Evolutionary conservation across 2,113 vertebrate genomes (phyloP).

Genomic region (Microcebus griseorufus): DNA sequence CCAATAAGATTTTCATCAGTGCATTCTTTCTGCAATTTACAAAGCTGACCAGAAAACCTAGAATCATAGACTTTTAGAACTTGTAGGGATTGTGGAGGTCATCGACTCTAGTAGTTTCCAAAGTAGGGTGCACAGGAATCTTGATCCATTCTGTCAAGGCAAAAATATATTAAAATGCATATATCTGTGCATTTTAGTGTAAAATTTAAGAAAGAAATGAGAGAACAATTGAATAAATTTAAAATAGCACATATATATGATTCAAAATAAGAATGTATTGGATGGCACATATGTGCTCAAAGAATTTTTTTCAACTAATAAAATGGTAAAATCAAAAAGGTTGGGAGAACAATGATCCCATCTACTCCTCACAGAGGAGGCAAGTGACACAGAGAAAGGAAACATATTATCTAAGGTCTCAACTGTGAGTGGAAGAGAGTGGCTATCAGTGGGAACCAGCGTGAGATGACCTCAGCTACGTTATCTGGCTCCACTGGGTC

Average conservation of each 20-base stretch:
- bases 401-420: background rate
- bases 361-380: background rate
- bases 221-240: background rate
- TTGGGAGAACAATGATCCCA: background rate
- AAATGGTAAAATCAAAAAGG: background rate
- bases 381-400: background rate
- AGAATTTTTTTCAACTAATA: constrained; percentile 15
- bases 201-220: background rate
- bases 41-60: background rate
- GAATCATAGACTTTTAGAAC: background rate
- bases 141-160: background rate
- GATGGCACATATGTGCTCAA: background rate
- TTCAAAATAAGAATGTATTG: background rate
- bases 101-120: background rate
- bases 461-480: background rate
- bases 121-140: background rate
- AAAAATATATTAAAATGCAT: background rate
- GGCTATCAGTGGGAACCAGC: background rate
- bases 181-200: background rate
- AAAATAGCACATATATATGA: background rate
- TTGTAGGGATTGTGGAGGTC: background rate
- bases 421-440: background rate
- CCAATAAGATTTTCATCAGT: background rate
- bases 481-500: background rate
- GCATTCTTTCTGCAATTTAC: background rate